Base-by-base conservation (phyloP, 2,113 vertebrate genomes). In the Phalacrocorax carbo region DNA sequence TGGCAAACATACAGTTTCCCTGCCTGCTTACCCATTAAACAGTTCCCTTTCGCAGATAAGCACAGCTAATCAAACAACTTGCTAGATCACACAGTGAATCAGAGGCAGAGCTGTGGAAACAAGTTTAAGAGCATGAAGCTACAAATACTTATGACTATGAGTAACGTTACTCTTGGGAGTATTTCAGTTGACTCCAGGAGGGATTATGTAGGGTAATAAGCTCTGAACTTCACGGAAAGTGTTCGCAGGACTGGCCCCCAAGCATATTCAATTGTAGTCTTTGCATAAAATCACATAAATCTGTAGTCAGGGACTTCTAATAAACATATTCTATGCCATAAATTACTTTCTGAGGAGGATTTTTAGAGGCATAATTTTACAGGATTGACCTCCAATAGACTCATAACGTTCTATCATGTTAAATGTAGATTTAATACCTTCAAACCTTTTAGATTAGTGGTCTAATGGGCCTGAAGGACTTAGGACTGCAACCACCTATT, bases 351-450 rank as follows among this genome's bases (percentile, higher is more conserved):
- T 94, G 93, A 94, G 88, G 82, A 96, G 95, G 86, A 60, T 95
- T 96, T 97, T 94, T 73, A 94, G 81, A 97, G 92, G 70, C 84
- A 73, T 93, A 84, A 85, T 93, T 96, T 95, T 96, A 95, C 68
- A 97, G 84, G 96, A 80, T 73, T 98, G 95, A 95, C 75, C 95
- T 95, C 86, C 85, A 65, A 61, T 95, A 95, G 90, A 90, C 75
- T 96, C 96, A 90, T 97, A 95, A 86, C 71, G 86, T 90, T 95
- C 89, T 94, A 89, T 97, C 93, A 89, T 91, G 87, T 90, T 97
- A 97, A 97, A 97, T 95, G 88, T 49, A 42, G 93, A 93, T 93
- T 97, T 97, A 97, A 97, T 48, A 79, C 76, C 66, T 96, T 97
- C 83, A 89, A 77, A 83, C 89, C 93, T 96, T 96, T 97, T 76